Conservation (phyloP, 2,888 invertebrate genomes). For the Cantharis rustica region DNA sequence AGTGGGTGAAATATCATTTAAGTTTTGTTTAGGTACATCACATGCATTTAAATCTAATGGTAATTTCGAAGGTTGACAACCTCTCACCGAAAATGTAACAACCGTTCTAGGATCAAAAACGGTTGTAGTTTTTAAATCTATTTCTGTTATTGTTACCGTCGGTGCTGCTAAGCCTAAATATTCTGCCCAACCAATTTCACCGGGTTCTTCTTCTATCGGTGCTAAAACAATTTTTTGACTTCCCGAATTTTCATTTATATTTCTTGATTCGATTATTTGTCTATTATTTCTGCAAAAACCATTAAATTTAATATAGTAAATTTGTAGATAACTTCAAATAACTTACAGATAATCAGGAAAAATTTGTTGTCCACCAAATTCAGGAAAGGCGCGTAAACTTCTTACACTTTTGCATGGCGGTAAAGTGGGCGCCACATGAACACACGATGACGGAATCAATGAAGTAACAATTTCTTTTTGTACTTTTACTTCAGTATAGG, state of each 20-base stretch:
- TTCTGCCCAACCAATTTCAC: constrained; percentile 47
- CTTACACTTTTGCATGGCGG: constrained; percentile 52
- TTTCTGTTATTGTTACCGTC: constrained; percentile 49
- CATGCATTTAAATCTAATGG: constrained; percentile 49
- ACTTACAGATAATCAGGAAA: constrained; percentile 17
- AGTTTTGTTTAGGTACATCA: constrained; percentile 13
- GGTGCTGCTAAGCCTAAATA: constrained; percentile 51
- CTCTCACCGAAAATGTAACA: constrained; percentile 53
- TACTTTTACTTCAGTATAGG: constrained; percentile 46
- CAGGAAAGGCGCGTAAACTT: constrained; percentile 45
- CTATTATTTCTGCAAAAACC: neutral
- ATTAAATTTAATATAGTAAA: no score
- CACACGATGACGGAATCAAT: constrained; percentile 53
- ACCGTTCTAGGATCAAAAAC: constrained; percentile 48
- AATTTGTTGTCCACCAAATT: constrained; percentile 33
- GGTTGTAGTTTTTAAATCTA: constrained; percentile 43
- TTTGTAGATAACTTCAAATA: neutral
- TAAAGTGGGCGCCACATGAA: constrained; percentile 51
- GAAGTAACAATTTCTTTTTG: constrained; percentile 46
- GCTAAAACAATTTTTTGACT: constrained; percentile 9
- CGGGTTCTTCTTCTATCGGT: neutral
- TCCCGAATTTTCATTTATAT: neutral
- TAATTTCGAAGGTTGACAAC: constrained; percentile 51
- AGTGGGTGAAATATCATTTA: constrained; percentile 18
- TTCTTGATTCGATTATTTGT: neutral